Evolutionary conservation across 2,797 vertebrate genomes (phyloP).

Genomic region (Pelobates cultripes): DNA sequence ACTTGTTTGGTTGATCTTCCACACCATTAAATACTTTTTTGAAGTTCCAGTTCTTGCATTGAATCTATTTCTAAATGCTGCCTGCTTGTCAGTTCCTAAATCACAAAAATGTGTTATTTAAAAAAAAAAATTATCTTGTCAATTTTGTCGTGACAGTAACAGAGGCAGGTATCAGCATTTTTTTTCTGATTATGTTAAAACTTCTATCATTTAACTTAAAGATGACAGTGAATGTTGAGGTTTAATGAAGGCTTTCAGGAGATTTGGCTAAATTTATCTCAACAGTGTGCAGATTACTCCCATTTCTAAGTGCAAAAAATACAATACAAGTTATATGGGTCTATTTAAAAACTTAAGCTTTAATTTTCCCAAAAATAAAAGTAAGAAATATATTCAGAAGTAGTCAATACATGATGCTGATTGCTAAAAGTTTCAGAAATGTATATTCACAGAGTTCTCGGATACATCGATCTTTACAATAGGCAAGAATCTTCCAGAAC

Average conservation of each 20-base stretch:
- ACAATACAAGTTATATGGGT: neutral
- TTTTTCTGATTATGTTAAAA: constrained; percentile 82
- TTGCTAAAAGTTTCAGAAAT: too few relatives aligned
- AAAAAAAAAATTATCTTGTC: constrained; percentile 73
- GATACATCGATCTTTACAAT: too few relatives aligned
- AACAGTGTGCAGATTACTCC: constrained; percentile 38
- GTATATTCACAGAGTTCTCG: too few relatives aligned
- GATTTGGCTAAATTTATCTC: constrained; percentile 78
- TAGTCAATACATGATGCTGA: too few relatives aligned
- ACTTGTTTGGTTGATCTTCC: constrained; percentile 56
- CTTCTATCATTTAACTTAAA: constrained; percentile 84
- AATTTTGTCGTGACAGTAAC: constrained; percentile 74
- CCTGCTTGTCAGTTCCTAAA: constrained; percentile 65
- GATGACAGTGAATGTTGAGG: constrained; percentile 82
- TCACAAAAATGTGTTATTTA: constrained; percentile 68
- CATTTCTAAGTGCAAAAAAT: neutral
- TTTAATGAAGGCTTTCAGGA: constrained; percentile 78
- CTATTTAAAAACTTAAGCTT: neutral
- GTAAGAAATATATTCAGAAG: too few relatives aligned
- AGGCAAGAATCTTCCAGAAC: too few relatives aligned
- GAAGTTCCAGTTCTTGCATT: constrained; percentile 54
- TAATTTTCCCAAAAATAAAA: too few relatives aligned
- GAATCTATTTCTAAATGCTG: constrained; percentile 61
- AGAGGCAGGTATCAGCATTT: constrained; percentile 75
- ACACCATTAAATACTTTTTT: constrained; percentile 45